Conservation (phyloP, 2,113 vertebrate genomes). For the Eidolon helvum region DNA sequence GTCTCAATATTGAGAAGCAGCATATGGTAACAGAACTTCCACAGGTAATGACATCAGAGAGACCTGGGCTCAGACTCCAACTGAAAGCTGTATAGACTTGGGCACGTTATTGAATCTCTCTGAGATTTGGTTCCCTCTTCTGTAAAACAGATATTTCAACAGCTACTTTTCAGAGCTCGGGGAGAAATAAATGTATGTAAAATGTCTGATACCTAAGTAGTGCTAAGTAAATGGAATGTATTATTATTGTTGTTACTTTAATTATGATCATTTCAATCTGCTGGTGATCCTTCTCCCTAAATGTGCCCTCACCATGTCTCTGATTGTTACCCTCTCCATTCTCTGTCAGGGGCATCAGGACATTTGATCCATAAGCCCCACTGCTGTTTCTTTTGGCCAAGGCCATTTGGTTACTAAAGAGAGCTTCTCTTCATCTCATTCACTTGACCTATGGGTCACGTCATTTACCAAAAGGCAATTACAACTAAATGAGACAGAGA, state of each 20-base stretch:
- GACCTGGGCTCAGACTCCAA: neutral
- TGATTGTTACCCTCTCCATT: neutral
- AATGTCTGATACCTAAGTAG: neutral
- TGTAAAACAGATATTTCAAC: neutral
- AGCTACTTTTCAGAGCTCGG: neutral
- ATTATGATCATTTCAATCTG: neutral
- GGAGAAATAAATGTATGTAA: neutral
- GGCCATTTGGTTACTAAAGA: neutral
- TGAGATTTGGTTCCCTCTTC: neutral
- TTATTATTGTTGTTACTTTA: neutral
- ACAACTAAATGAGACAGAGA: neutral
- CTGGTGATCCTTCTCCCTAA: neutral
- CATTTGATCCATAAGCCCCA: neutral
- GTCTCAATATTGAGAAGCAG: neutral
- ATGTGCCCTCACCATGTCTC: neutral
- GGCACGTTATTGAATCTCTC: neutral
- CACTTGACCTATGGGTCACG: neutral
- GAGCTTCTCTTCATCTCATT: neutral
- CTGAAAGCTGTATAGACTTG: neutral
- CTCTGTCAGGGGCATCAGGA: neutral
- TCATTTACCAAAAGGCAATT: slow-evolving; percentile 13
- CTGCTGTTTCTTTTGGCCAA: neutral
- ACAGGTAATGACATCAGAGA: neutral
- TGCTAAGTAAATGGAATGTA: neutral
- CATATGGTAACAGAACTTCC: neutral